A percentile compares a stretch with the other conserved stretches of the same genome.
Conservation (phyloP, 2,888 invertebrate species). For the Gryllus longicercus region DNA sequence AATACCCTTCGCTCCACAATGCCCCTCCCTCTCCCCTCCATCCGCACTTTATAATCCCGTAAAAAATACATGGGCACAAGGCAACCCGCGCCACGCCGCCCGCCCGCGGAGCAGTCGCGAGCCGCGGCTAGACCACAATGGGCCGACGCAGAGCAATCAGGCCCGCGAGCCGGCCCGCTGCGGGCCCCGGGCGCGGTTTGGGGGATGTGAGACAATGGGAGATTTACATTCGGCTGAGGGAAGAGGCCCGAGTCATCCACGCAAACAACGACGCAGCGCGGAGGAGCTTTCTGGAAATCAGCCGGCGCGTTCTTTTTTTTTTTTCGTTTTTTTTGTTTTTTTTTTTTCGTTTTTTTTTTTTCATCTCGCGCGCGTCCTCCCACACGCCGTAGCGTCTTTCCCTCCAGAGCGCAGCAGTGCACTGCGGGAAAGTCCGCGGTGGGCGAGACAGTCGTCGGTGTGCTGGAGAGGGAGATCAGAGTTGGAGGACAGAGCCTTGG, state of each 20-base stretch:
- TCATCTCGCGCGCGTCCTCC: neutral
- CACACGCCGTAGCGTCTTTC: too few species aligned
- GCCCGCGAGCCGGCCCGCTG: neutral
- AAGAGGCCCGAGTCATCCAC: neutral
- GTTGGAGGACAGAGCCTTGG: too few species aligned
- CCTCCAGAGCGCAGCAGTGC: too few species aligned
- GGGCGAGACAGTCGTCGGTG: too few species aligned
- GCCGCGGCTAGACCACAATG: neutral
- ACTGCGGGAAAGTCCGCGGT: too few species aligned
- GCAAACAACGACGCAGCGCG: neutral
- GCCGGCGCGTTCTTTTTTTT: neutral
- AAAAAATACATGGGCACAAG: neutral
- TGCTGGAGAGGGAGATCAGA: too few species aligned
- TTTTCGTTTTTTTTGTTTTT: neutral
- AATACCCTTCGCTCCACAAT: neutral
- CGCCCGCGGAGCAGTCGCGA: neutral
- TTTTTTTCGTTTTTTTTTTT: neutral
- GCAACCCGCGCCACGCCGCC: neutral
- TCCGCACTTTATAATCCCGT: conserved; percentile 11
- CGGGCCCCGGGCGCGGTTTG: neutral
- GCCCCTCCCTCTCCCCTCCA: too few species aligned
- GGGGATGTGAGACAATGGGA: neutral
- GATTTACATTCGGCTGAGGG: neutral
- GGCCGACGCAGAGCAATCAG: neutral
- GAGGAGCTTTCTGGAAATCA: neutral